Base-by-base conservation (phyloP, 1,140 invertebrate species). In the Heliconius himera region DNA sequence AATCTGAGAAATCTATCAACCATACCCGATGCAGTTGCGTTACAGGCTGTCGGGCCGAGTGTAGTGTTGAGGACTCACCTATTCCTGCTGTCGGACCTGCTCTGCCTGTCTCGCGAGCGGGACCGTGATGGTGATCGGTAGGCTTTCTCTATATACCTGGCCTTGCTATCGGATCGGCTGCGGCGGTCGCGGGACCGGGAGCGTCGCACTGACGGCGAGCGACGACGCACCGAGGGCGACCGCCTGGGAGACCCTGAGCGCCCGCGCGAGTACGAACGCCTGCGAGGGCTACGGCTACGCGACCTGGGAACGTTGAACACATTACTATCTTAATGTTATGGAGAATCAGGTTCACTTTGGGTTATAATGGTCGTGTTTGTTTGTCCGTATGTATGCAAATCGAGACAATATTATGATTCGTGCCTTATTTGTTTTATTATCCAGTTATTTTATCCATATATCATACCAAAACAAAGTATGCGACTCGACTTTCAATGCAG, bases 101-200 rank as follows among this genome's bases (percentile, higher is more conserved):
- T 91, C 74, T 90, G 88, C 72, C 90, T 81, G 75, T 89, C 89
- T 72, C 88, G 86, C 1, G 93, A 93, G 8, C 88, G 81, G 6
- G 91, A 93, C 9, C 91, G 89, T 8, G 91, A 90, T 0, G 90
- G 87, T 13, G 91, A 89, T 46, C 92, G 88, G 33, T 80, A 84
- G 79, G 83, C 82, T 82, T 81, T 84, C 80, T 76, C 84, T 76
- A 83, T 86, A 70, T 86, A 93, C 90, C 90, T 90, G 90, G 79
- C 89, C 85, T 93, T 92, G 92, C 93, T 94, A 82, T 93, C 93
- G 46, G 93, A 94, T 33, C 92, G 90, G 86, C 90, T 92, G 78
- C 93, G 90, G 66, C 93, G 83, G 81, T 93, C 92, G 51, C 92
- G 90, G 1, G 93, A 93, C 1, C 91, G 83, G 1, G 92, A 93